Percentiles rank a stretch among this genome's conserved stretches.
Evolutionary conservation across 2,113 vertebrate genomes (phyloP).

Genomic region (Podarcis raffonei): DNA sequence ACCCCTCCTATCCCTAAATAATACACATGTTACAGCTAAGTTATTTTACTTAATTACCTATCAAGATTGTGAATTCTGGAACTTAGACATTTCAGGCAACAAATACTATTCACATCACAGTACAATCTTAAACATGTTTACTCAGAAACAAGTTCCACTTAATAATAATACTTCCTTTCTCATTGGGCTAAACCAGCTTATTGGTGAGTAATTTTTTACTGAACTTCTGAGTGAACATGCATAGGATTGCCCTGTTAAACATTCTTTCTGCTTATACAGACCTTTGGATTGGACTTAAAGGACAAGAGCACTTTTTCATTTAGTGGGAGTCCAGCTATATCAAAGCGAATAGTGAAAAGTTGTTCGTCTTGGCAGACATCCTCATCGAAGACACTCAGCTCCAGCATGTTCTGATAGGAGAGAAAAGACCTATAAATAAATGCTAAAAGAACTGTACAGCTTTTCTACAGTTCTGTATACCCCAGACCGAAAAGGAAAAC

Average conservation of each 20-base stretch:
- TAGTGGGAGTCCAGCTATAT: constrained; percentile 70
- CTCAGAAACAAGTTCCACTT: no score
- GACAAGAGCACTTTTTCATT: constrained; percentile 61
- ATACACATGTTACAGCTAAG: not conserved
- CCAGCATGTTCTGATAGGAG: constrained; percentile 73
- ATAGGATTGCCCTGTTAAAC: not conserved
- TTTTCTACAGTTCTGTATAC: not conserved
- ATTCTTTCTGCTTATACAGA: constrained; percentile 7
- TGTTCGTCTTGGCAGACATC: constrained; percentile 76
- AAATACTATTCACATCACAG: not conserved
- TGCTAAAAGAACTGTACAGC: no score
- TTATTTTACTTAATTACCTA: constrained; percentile 21
- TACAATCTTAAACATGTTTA: no score
- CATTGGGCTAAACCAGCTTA: no score
- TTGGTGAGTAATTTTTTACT: not conserved
- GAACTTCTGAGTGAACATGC: not conserved
- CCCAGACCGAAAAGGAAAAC: not conserved
- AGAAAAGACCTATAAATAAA: not conserved
- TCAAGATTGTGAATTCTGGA: not conserved
- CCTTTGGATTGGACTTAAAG: constrained; percentile 62
- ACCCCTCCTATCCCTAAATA: not conserved
- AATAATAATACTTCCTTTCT: no score
- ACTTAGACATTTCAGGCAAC: not conserved
- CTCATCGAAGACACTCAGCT: constrained; percentile 75
- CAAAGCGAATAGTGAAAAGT: constrained; percentile 77